Conservation (phyloP, 2,113 vertebrate genomes). For the Rattus norvegicus region DNA sequence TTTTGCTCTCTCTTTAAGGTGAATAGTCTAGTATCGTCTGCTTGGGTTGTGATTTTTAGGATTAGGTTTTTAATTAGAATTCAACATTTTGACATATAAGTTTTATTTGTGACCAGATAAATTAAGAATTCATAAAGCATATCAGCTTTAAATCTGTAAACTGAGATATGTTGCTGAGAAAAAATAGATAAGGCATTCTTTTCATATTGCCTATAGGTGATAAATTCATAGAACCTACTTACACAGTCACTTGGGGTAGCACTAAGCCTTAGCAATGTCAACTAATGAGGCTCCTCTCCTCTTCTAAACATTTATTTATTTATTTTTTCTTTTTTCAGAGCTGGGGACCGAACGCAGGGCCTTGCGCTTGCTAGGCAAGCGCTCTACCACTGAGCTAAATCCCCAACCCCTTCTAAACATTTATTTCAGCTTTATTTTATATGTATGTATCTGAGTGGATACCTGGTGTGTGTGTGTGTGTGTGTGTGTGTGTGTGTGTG, state of each 20-base stretch:
- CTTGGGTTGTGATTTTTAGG: slow-evolving; percentile 61
- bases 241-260: not conserved
- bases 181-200: not conserved
- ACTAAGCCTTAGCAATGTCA: not conserved
- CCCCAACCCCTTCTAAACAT: too few relatives aligned
- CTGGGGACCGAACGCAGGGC: too few relatives aligned
- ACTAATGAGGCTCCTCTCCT: not conserved
- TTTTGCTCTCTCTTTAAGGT: slow-evolving; percentile 67
- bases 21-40: slow-evolving; percentile 50
- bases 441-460: too few relatives aligned
- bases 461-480: too few relatives aligned
- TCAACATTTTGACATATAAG: not conserved
- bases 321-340: too few relatives aligned
- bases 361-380: too few relatives aligned
- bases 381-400: too few relatives aligned
- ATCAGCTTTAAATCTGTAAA: slow-evolving; percentile 43
- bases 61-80: slow-evolving; percentile 63
- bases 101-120: slow-evolving; percentile 51
- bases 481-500: not conserved
- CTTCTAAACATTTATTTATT: not conserved
- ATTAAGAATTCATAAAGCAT: slow-evolving; percentile 43
- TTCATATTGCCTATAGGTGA: not conserved
- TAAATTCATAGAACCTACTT: not conserved
- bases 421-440: not conserved
- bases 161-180: not conserved